These are phyloP conservation scores for Epsilonema sp. DNA, from an alignment of 2,888 invertebrate species.

Conservation along the genomic window DNA sequence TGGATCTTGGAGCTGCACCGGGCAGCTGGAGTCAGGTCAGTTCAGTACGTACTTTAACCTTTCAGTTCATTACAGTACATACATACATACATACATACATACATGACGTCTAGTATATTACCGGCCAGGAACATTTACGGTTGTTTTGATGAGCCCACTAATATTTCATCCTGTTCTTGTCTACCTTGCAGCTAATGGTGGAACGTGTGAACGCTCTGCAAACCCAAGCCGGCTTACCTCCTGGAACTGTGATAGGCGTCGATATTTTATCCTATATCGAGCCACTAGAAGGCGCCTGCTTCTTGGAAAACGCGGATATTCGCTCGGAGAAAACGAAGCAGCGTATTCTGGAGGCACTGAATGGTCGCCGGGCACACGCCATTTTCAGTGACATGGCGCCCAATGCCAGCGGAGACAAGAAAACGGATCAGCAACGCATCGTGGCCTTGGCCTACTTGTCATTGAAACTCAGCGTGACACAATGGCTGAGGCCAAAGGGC, in stretches of 20 bases:
- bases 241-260: neutral
- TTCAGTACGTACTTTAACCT: too few relatives aligned
- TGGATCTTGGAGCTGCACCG: slow-evolving; percentile 7
- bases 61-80: too few relatives aligned
- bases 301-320: neutral
- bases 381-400: slow-evolving; percentile 1
- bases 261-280: neutral
- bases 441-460: neutral
- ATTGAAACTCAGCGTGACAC: neutral
- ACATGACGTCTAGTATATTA: too few relatives aligned
- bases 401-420: neutral
- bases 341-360: neutral
- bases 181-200: neutral
- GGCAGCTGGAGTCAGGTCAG: slow-evolving; percentile 8
- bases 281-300: neutral
- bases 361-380: neutral
- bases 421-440: neutral
- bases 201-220: neutral
- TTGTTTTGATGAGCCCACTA: too few relatives aligned
- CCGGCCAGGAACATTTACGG: neutral
- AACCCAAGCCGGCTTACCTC: neutral
- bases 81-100: neutral
- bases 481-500: neutral
- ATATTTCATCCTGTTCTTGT: too few relatives aligned
- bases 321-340: neutral